Evolutionary conservation across 2,888 invertebrate genomes (phyloP), one percentile per base, ranked within the genome.

Genomic region (Drosophila aldrichi): DNA sequence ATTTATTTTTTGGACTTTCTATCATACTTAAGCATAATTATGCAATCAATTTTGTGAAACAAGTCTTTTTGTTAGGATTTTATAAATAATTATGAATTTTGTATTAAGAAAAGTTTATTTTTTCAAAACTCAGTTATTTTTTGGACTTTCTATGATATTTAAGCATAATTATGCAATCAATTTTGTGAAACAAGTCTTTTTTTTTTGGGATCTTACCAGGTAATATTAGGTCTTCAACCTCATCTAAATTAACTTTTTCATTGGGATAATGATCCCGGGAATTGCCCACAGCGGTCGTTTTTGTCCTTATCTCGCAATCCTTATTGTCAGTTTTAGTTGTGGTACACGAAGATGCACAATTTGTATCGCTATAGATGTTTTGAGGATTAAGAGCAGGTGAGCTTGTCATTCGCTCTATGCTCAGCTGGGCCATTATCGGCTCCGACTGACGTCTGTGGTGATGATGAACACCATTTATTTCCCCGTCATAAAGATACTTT

Each of bases 161-260:
- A n/a, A n/a, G n/a, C n/a, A n/a, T n/a, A n/a, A n/a, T n/a, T n/a
- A n/a, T n/a, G n/a, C n/a, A n/a, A n/a, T n/a, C n/a, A n/a, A n/a
- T n/a, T n/a, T n/a, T n/a, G n/a, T n/a, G n/a, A n/a, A n/a, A n/a
- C n/a, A n/a, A n/a, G n/a, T n/a, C n/a, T n/a, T n/a, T n/a, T n/a
- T n/a, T n/a, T n/a, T n/a, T n/a, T n/a, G n/a, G n/a, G n/a, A 98
- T 98, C 93, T 99, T 98, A 92, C 98, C 98, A 25, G 98, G 98
- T 90, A 98, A 96, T 60, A 98, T 96, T 94, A 97, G 97, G 93
- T 98, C 97, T 46, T 97, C 97, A 44, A 97, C 96, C 94, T 97
- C 97, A 92, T 98, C 98, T 78, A 98, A 93, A 79, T 96, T 95
- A 29, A 97, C 96, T 90, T 96, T 97, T 92, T 97, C 97, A 93